Evolutionary conservation across 2,888 invertebrate genomes (phyloP).

Genomic region (Drosophila borealis): DNA sequence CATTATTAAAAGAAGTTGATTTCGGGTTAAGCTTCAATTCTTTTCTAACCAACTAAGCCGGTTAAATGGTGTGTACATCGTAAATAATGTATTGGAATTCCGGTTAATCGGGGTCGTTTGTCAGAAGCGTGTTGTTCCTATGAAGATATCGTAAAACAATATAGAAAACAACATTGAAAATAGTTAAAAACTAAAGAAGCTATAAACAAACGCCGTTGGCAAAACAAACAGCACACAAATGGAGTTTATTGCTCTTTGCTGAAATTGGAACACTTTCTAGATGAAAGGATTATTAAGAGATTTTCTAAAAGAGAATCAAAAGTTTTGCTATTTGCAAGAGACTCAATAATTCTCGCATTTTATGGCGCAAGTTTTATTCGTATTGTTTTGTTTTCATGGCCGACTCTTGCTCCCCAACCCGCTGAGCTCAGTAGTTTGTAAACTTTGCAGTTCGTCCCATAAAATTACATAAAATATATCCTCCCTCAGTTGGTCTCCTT

Average conservation of each 20-base stretch:
- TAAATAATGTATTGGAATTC: too few relatives aligned
- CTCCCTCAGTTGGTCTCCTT: slow-evolving; percentile 11
- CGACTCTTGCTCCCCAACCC: too few relatives aligned
- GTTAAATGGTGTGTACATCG: too few relatives aligned
- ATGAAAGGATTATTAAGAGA: slow-evolving; percentile 62
- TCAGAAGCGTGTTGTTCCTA: not conserved
- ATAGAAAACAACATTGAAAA: not conserved
- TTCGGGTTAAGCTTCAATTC: too few relatives aligned
- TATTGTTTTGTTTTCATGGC: slow-evolving; percentile 46
- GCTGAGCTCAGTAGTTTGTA: slow-evolving; percentile 29
- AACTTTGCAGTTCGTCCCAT: slow-evolving; percentile 58
- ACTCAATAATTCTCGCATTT: slow-evolving; percentile 64
- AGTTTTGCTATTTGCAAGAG: slow-evolving; percentile 56
- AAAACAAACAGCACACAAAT: slow-evolving; percentile 25
- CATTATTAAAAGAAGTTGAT: too few relatives aligned
- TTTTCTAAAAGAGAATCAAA: slow-evolving; percentile 51
- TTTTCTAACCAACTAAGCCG: too few relatives aligned
- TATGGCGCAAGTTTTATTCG: slow-evolving; percentile 56
- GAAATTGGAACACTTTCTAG: slow-evolving; percentile 46
- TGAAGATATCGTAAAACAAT: not conserved
- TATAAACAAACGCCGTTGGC: slow-evolving; percentile 2
- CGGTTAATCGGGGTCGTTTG: too few relatives aligned
- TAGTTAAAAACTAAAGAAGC: not conserved
- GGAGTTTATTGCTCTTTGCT: slow-evolving; percentile 38
- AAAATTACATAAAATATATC: slow-evolving; percentile 63